Percentiles rank a stretch among this genome's conserved stretches.
Conservation (phyloP, 1,140 invertebrate species). For the Onthophagus taurus region DNA sequence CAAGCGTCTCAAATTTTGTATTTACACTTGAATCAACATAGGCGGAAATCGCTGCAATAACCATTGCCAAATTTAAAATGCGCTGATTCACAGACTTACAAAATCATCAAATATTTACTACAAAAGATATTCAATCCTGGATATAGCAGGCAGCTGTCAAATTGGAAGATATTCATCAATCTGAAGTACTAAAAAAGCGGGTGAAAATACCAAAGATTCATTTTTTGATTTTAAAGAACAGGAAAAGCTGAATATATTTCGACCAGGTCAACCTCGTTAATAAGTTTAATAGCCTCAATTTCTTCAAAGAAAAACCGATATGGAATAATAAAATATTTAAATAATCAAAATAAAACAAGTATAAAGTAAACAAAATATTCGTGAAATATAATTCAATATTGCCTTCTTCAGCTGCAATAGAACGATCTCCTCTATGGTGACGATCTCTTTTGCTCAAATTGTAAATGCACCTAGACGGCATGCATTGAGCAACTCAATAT, state of each 20-base stretch:
- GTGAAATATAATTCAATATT: slow-evolving; percentile 1
- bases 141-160: not conserved
- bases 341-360: too few species aligned
- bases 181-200: not conserved
- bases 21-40: not conserved
- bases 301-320: not conserved
- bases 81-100: not conserved
- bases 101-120: slow-evolving; percentile 1
- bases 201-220: not conserved
- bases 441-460: not conserved
- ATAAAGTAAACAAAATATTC: too few species aligned
- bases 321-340: too few species aligned
- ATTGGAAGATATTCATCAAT: not conserved
- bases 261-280: too few species aligned
- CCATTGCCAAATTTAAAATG: not conserved
- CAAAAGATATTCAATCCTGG: not conserved
- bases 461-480: not conserved
- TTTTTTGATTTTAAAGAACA: slow-evolving; percentile 1
- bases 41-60: not conserved
- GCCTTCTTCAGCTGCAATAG: not conserved
- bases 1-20: too few species aligned
- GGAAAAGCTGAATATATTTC: too few species aligned
- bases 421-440: too few species aligned
- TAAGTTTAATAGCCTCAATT: not conserved
- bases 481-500: not conserved